These are phyloP conservation scores for Lucilia cuprina DNA, from an alignment of 1,140 invertebrate genomes.

Conservation along the genomic window DNA sequence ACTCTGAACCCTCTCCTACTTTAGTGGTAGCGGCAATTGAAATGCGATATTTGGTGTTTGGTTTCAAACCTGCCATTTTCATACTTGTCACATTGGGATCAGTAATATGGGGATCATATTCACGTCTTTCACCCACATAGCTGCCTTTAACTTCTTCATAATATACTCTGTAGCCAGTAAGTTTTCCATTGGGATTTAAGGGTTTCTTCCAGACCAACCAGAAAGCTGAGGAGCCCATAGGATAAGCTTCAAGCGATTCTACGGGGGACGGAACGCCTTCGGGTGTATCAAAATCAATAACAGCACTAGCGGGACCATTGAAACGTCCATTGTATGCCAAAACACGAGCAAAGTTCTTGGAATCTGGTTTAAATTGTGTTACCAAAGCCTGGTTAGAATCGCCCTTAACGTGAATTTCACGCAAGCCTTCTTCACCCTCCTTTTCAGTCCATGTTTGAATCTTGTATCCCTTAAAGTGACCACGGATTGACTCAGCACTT, in stretches of 20 bases:
- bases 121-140: conserved; percentile 70
- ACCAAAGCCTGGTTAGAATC: conserved; percentile 78
- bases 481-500: conserved; percentile 75
- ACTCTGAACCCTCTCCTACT: conserved; percentile 82
- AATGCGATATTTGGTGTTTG: conserved; percentile 89
- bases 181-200: conserved; percentile 88
- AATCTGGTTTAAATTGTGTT: conserved; percentile 86
- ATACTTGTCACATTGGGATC: conserved; percentile 79
- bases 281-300: conserved; percentile 84
- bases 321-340: conserved; percentile 90
- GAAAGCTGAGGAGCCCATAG: conserved; percentile 88
- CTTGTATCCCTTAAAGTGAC: conserved; percentile 96
- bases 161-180: conserved; percentile 92
- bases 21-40: conserved; percentile 83
- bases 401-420: conserved; percentile 81
- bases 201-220: conserved; percentile 92
- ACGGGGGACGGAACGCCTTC: conserved; percentile 94
- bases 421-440: conserved; percentile 75
- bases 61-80: conserved; percentile 83
- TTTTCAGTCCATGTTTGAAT: conserved; percentile 93
- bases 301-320: conserved; percentile 88
- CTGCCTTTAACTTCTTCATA: conserved; percentile 83
- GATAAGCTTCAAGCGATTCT: conserved; percentile 78
- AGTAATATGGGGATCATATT: conserved; percentile 77
- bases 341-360: conserved; percentile 89